These are phyloP conservation scores for Elgaria multicarinata DNA, from an alignment of 2,113 vertebrate species.

Conservation along the genomic window DNA sequence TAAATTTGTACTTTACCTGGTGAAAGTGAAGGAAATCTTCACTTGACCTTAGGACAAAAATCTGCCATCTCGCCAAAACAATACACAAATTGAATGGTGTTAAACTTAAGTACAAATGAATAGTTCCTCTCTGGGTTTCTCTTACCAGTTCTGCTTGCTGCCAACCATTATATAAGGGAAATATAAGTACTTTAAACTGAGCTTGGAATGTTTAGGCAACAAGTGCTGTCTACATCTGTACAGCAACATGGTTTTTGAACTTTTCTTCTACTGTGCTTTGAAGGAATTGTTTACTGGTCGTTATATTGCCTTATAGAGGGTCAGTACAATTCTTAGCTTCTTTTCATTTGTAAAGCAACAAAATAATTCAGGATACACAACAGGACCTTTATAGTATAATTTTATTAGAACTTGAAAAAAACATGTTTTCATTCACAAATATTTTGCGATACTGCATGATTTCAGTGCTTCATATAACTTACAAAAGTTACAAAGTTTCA, in stretches of 20 bases:
- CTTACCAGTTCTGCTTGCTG: not conserved
- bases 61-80: not conserved
- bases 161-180: not conserved
- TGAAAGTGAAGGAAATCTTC: not conserved
- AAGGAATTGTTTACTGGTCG: not conserved
- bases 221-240: not conserved
- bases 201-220: not conserved
- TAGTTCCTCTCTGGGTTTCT: not conserved
- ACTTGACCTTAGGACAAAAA: not conserved
- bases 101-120: not conserved
- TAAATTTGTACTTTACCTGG: not conserved
- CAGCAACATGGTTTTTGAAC: not conserved
- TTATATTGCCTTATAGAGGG: not conserved
- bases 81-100: not conserved
- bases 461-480: conserved; percentile 40
- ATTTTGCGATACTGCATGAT: conserved; percentile 36
- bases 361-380: conserved; percentile 13
- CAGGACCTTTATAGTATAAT: conserved; percentile 11
- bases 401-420: conserved; percentile 51
- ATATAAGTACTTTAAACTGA: not conserved
- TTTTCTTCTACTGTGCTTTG: not conserved
- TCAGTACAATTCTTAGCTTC: not conserved
- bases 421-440: not conserved
- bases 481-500: conserved; percentile 58
- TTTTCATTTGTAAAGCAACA: not conserved